A percentile compares a stretch with the other conserved stretches of the same genome.
These are phyloP conservation scores for Portunus trituberculatus DNA, from an alignment of 1,140 invertebrate genomes.

Conservation along the genomic window DNA sequence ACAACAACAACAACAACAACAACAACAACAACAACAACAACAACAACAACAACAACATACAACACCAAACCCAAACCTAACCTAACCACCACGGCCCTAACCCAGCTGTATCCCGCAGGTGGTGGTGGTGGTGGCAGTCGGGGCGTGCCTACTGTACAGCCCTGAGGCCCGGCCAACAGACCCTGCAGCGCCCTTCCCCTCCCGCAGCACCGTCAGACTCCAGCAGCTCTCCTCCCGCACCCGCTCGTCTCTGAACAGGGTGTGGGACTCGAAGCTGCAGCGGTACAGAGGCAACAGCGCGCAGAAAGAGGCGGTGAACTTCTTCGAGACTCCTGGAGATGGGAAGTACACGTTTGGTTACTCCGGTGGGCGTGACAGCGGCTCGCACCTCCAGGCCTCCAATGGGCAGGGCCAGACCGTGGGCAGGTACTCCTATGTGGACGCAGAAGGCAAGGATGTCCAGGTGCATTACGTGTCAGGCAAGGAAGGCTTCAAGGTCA, in stretches of 20 bases:
- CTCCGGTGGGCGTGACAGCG: conserved; percentile 37
- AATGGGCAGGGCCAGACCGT: conserved; percentile 75
- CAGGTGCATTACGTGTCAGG: conserved; percentile 76
- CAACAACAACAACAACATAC: too few relatives aligned
- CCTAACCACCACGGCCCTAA: too few relatives aligned
- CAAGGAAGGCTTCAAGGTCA: conserved; percentile 69
- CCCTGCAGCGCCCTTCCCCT: background rate
- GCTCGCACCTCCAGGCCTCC: conserved; percentile 70
- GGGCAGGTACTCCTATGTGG: conserved; percentile 74
- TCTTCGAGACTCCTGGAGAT: conserved; percentile 71
- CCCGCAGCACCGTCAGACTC: conserved; percentile 34
- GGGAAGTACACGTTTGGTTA: conserved; percentile 72
- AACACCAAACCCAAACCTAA: too few relatives aligned
- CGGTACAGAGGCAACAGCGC: conserved; percentile 29
- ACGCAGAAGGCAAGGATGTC: conserved; percentile 70
- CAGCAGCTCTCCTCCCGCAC: conserved; percentile 41
- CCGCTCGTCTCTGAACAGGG: conserved; percentile 66
- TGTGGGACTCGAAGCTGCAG: conserved; percentile 70
- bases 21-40: too few relatives aligned
- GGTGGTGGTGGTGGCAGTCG: conserved; percentile 70
- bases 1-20: too few relatives aligned
- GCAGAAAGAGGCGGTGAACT: conserved; percentile 45
- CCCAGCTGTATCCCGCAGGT: conserved; percentile 22
- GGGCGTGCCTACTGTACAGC: conserved; percentile 59
- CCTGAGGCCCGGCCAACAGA: conserved; percentile 60